Base-by-base conservation (phyloP, 2,113 vertebrate species). In the Apteryx mantelli region DNA sequence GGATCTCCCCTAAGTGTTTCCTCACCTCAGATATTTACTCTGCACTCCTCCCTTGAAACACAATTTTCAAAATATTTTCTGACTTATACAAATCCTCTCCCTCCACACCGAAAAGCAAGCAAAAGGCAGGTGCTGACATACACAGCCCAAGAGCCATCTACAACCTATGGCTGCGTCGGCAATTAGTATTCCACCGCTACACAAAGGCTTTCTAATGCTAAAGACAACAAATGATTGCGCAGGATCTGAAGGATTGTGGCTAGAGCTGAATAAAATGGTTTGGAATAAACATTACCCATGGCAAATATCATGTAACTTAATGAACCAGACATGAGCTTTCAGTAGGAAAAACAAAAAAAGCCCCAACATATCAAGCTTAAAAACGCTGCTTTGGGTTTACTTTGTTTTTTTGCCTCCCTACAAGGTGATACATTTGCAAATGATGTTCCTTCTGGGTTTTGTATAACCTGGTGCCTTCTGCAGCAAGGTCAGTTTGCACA, bases 241-340 rank as follows among this genome's bases (percentile, higher is more conserved):
- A 53, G 80, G 26, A 85, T 85, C 64, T 9, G 12, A 91, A 89
- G 28, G 88, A 73, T 22, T 86, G 75, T 55, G n/a, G 44, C 61
- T 91, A 96, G 73, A 96, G 42, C 21, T 77, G 53, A 85, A 80
- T 70, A 74, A 92, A 94, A 91, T 63, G 2, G 15, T 71, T 94
- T 60, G 88, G 78, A 91, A 96, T 91, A 89, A 97, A 89, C 87
- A 96, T 89, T 82, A 93, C 79, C 48, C 69, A 34, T 90, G 60
- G 80, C 70, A 96, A 89, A 65, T 69, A 73, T 53, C 3, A 2
- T 48, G 64, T 78, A 82, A 95, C 81, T 61, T 93, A 89, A 95
- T 96, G 86, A 95, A 64, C 22, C 86, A 95, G 77, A 70, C 60
- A 86, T 68, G 30, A 95, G 60, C 42, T 88, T 96, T 95, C 73